Conservation (phyloP, 92 coral and sea anemone species). For the Ricordea florida region DNA sequence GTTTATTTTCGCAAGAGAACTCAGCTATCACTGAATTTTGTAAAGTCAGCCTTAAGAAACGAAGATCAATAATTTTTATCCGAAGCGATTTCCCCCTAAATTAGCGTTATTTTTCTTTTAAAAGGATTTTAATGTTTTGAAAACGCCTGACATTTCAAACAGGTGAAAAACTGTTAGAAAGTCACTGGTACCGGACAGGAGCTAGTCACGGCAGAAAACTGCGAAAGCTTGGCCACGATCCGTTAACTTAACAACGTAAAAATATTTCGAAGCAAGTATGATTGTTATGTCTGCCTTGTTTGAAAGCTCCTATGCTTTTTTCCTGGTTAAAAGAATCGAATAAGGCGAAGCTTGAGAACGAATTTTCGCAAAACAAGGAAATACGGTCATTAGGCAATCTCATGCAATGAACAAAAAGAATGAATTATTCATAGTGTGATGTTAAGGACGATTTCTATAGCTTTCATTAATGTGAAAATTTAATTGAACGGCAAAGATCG, state of each 20-base stretch:
- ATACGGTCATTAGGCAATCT: slow-evolving; percentile 31
- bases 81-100: neutral
- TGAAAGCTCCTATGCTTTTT: too few species aligned
- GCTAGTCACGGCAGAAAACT: neutral
- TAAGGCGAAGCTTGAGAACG: neutral
- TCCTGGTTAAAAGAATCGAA: too few species aligned
- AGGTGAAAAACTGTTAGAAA: slow-evolving; percentile 15
- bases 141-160: slow-evolving; percentile 40
- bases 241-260: too few species aligned
- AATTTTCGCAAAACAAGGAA: slow-evolving; percentile 5
- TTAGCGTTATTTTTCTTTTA: slow-evolving; percentile 8
- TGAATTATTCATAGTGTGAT: slow-evolving; percentile 56
- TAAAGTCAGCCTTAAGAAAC: neutral
- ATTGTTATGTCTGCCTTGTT: too few species aligned
- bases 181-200: slow-evolving; percentile 14
- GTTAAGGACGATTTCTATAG: slow-evolving; percentile 33
- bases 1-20: neutral
- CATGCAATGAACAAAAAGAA: slow-evolving; percentile 30
- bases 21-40: neutral
- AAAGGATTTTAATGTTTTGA: neutral
- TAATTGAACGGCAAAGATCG: too few species aligned
- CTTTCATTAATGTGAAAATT: slow-evolving; percentile 22
- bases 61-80: neutral
- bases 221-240: too few species aligned
- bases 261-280: too few species aligned